phyloP scores from a whole-genome alignment of 2,888 invertebrate species.

The Scotopteryx bipunctaria region DNA sequence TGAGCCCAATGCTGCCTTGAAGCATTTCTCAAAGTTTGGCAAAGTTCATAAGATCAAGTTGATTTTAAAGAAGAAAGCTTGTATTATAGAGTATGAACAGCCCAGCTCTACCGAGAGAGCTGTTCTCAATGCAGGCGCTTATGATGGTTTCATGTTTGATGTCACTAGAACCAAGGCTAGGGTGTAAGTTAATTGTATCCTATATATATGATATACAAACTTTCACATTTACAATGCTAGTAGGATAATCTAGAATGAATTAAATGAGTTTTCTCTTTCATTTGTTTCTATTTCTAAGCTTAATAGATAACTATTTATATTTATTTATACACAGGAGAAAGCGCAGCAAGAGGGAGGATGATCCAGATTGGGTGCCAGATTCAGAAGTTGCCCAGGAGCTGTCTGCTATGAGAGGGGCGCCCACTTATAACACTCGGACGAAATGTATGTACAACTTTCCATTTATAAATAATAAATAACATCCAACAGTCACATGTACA shows the following conservation, averaged over 20 bases:
- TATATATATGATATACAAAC: too few relatives aligned
- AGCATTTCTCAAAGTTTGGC: constrained; percentile 89
- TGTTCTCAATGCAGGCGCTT: constrained; percentile 83
- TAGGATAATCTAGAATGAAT: too few relatives aligned
- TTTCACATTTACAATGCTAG: neutral
- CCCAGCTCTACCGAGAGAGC: constrained; percentile 84
- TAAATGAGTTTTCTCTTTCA: too few relatives aligned
- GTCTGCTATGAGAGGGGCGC: constrained; percentile 84
- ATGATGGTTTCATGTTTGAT: constrained; percentile 85
- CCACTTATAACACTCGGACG: constrained; percentile 60
- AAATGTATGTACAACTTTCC: constrained; percentile 67
- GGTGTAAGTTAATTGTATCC: constrained; percentile 45
- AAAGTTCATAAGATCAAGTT: constrained; percentile 86
- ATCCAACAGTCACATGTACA: too few relatives aligned
- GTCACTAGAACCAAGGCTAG: constrained; percentile 80
- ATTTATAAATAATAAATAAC: too few relatives aligned
- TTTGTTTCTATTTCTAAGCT: too few relatives aligned
- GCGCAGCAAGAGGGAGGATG: constrained; percentile 70
- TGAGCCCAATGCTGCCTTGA: constrained; percentile 83
- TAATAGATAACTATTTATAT: too few relatives aligned
- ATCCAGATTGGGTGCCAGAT: constrained; percentile 84
- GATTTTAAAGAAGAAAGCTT: constrained; percentile 85
- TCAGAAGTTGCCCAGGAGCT: constrained; percentile 88
- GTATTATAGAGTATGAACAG: constrained; percentile 87
- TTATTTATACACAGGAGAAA: constrained; percentile 50